Evolutionary conservation across 1,140 invertebrate genomes (phyloP).

Genomic region (Megathymus violae): DNA sequence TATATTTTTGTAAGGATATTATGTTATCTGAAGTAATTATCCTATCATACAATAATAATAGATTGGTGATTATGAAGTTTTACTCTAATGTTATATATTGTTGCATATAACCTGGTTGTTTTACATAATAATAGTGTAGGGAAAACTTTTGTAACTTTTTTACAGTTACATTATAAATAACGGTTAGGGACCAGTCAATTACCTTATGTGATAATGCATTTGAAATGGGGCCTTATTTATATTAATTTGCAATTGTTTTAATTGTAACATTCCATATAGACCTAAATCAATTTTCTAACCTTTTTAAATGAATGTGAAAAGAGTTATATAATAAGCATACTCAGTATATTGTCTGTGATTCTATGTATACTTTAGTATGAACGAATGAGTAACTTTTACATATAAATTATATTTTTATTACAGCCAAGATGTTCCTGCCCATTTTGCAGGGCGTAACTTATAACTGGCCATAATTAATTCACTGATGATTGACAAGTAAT

Average conservation of each 20-base stretch:
- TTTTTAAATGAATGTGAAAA: too few relatives aligned
- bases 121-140: neutral
- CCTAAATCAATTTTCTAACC: neutral
- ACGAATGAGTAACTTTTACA: too few relatives aligned
- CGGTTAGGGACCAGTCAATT: neutral
- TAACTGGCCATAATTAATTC: too few relatives aligned
- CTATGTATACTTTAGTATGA: too few relatives aligned
- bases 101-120: neutral
- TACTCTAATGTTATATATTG: neutral
- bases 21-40: neutral
- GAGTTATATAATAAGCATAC: too few relatives aligned
- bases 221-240: conserved; percentile 13
- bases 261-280: neutral
- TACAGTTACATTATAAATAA: neutral
- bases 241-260: neutral
- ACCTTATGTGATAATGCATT: neutral
- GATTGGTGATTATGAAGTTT: neutral
- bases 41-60: neutral
- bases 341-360: too few relatives aligned
- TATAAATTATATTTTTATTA: too few relatives aligned
- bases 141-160: neutral
- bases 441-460: too few relatives aligned
- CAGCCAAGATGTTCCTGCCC: too few relatives aligned
- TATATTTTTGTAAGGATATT: neutral
- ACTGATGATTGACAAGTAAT: too few relatives aligned